These are phyloP conservation scores for Azorinus chamasolen DNA, from an alignment of 2,888 invertebrate species.

Conservation along the genomic window DNA sequence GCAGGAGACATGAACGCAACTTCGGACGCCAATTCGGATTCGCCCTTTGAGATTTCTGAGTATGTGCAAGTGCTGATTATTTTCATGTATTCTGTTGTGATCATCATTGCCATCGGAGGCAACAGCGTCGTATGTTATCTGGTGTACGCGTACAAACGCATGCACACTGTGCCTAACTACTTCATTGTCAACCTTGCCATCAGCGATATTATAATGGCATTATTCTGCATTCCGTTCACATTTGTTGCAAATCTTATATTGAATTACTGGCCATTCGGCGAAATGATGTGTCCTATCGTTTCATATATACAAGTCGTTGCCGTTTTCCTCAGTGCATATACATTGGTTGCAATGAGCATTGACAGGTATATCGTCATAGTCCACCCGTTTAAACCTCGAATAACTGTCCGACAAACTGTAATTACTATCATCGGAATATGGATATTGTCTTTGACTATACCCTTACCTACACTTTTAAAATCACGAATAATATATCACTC, in stretches of 20 bases:
- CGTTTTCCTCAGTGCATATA: slow-evolving; percentile 92
- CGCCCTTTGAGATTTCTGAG: slow-evolving; percentile 47
- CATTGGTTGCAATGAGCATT: slow-evolving; percentile 94
- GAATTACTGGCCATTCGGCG: slow-evolving; percentile 95
- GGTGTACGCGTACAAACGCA: slow-evolving; percentile 70
- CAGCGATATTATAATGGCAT: slow-evolving; percentile 81
- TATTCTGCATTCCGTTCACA: slow-evolving; percentile 87
- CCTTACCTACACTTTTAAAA: slow-evolving; percentile 92
- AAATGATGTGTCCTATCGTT: slow-evolving; percentile 92
- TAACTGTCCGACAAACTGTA: slow-evolving; percentile 91
- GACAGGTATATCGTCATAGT: slow-evolving; percentile 96
- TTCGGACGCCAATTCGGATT: neutral
- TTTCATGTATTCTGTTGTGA: slow-evolving; percentile 75
- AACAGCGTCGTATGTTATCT: slow-evolving; percentile 72
- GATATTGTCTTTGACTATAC: slow-evolving; percentile 92
- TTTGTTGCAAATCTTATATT: slow-evolving; percentile 92
- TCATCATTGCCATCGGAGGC: slow-evolving; percentile 84
- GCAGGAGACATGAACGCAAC: slow-evolving; percentile 18
- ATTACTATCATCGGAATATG: slow-evolving; percentile 91
- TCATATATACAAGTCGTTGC: slow-evolving; percentile 90
- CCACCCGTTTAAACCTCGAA: slow-evolving; percentile 93
- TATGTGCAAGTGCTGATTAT: slow-evolving; percentile 83
- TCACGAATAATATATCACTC: slow-evolving; percentile 86
- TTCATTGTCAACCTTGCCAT: slow-evolving; percentile 73
- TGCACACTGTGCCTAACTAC: slow-evolving; percentile 83